Conservation (phyloP, 2,888 invertebrate species). For the Morpho helenor region DNA sequence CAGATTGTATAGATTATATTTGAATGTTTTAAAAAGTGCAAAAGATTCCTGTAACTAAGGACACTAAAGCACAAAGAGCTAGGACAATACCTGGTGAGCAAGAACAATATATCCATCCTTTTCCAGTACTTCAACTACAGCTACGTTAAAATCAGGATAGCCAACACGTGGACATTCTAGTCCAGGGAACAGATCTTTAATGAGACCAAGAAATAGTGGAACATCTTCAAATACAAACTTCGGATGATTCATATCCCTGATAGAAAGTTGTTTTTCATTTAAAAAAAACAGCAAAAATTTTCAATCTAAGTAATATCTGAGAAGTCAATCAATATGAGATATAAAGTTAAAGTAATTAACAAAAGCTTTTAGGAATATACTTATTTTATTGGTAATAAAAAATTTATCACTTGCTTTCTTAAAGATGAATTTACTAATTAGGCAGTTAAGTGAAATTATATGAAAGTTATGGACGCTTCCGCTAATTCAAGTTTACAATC, state of each 20-base stretch:
- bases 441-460: no score
- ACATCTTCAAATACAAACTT: slow-evolving; percentile 96
- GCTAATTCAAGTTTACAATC: no score
- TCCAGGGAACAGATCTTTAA: slow-evolving; percentile 94
- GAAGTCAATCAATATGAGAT: no score
- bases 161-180: slow-evolving; percentile 92
- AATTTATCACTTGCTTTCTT: no score
- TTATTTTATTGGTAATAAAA: no score
- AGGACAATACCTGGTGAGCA: slow-evolving; percentile 52
- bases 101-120: slow-evolving; percentile 83
- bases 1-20: no score
- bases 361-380: no score
- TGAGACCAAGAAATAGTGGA: slow-evolving; percentile 91
- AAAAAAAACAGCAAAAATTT: neutral
- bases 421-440: neutral
- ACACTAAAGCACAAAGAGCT: no score
- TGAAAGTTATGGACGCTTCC: no score
- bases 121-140: slow-evolving; percentile 84
- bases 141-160: slow-evolving; percentile 91
- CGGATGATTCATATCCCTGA: slow-evolving; percentile 93
- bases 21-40: no score
- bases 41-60: no score
- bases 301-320: neutral
- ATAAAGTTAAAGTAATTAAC: no score
- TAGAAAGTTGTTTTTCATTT: neutral